Percentiles rank a stretch among this genome's conserved stretches.
Evolutionary conservation across 2,888 invertebrate species (phyloP).

Genomic region (Orthonevra nobilis): DNA sequence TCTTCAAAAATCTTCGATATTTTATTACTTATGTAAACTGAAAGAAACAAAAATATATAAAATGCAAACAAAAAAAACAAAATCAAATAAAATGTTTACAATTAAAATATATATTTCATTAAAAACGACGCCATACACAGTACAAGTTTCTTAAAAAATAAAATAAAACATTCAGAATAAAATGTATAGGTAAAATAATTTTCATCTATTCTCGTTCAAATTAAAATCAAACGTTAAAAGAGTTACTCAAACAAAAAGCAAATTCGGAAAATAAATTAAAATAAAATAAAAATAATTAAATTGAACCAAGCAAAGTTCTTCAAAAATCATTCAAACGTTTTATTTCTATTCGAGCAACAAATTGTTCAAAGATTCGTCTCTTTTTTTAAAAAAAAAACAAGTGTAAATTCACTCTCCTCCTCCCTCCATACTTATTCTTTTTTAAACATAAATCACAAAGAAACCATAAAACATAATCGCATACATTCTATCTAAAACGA

Average conservation of each 20-base stretch:
- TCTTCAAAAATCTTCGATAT: too few species aligned
- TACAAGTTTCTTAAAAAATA: slow-evolving; percentile 50
- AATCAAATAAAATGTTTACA: slow-evolving; percentile 55
- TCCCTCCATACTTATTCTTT: slow-evolving; percentile 12
- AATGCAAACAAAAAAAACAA: slow-evolving; percentile 70
- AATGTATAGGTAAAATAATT: slow-evolving; percentile 33
- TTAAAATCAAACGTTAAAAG: slow-evolving; percentile 8
- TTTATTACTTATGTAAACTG: too few species aligned
- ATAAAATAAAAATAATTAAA: slow-evolving; percentile 29
- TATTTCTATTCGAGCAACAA: too few species aligned
- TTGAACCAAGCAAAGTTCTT: slow-evolving; percentile 23
- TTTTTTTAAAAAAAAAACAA: slow-evolving; percentile 17
- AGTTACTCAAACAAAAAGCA: slow-evolving; percentile 23
- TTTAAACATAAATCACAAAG: slow-evolving; percentile 70
- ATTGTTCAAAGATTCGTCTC: slow-evolving; percentile 8
- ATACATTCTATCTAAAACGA: slow-evolving; percentile 48
- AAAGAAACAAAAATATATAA: too few species aligned
- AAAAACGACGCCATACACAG: slow-evolving; percentile 64
- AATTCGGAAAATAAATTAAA: slow-evolving; percentile 56
- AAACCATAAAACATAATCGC: slow-evolving; percentile 62
- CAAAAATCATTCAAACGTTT: too few species aligned
- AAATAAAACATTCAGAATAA: slow-evolving; percentile 50
- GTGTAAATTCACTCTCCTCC: slow-evolving; percentile 11
- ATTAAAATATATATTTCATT: slow-evolving; percentile 64
- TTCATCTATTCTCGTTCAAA: slow-evolving; percentile 39